phyloP scores from a whole-genome alignment of 64 coral and sea anemone species.

The Porites lutea region DNA sequence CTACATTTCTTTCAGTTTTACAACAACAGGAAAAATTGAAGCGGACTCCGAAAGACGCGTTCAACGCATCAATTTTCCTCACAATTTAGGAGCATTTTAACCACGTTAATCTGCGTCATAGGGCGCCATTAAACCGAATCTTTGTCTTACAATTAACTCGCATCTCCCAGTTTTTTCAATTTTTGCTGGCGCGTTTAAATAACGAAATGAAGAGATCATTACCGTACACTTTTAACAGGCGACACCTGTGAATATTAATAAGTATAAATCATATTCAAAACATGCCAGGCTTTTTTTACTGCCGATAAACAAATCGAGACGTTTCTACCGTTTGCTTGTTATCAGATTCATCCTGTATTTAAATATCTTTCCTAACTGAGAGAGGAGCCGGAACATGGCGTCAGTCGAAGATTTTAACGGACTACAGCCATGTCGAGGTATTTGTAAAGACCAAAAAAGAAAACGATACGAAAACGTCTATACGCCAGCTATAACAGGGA shows the following conservation, averaged over 20 bases:
- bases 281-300: background rate
- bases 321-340: background rate
- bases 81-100: background rate
- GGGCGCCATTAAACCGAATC: background rate
- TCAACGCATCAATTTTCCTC: background rate
- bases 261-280: conserved; percentile 13
- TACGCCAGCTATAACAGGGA: too few species aligned
- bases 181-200: background rate
- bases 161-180: background rate
- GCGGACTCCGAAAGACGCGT: background rate
- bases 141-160: background rate
- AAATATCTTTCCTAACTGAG: too few species aligned
- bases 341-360: too few species aligned
- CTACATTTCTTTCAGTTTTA: background rate
- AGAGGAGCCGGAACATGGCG: too few species aligned
- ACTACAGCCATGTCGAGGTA: too few species aligned
- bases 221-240: background rate
- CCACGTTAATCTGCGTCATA: background rate
- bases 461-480: too few species aligned
- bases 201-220: background rate
- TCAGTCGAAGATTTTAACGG: too few species aligned
- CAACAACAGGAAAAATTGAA: background rate
- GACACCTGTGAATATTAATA: conserved; percentile 22
- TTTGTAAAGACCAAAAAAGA: too few species aligned
- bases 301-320: background rate